Evolutionary conservation across 2,797 vertebrate genomes (phyloP).

Genomic region (Pipistrellus pipistrellus): DNA sequence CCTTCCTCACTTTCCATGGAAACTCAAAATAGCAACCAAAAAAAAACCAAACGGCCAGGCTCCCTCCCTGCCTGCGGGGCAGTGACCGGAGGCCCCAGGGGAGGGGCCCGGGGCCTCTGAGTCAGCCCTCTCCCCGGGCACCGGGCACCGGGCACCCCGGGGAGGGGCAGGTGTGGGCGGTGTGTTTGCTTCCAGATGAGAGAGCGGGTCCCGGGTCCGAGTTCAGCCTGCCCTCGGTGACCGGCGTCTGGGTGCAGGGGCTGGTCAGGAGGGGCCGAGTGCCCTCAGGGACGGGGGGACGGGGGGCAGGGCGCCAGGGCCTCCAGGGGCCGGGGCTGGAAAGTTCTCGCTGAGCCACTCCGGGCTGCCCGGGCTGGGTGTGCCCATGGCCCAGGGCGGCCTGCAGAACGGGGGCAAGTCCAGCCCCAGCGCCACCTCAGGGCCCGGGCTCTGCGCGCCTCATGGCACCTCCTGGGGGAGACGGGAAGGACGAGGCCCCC

Average conservation of each 20-base stretch:
- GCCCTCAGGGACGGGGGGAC: neutral
- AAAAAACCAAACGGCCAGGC: neutral
- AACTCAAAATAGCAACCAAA: conserved; percentile 83
- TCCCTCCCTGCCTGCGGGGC: conserved; percentile 12
- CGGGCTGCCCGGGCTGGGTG: fast-evolving
- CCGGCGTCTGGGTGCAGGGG: neutral
- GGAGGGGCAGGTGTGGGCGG: neutral
- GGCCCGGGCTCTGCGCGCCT: fast-evolving
- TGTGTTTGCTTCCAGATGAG: conserved; percentile 5
- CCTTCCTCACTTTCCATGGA: conserved; percentile 82
- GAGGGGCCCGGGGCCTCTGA: neutral
- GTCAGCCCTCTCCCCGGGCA: neutral
- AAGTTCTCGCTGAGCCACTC: neutral
- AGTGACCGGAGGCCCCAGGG: neutral
- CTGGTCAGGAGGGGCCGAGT: neutral
- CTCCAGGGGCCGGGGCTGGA: neutral
- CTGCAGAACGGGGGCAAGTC: neutral
- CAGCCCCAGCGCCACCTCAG: neutral
- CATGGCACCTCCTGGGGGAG: neutral
- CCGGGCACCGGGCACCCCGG: neutral
- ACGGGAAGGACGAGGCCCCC: neutral
- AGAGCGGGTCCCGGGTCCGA: neutral
- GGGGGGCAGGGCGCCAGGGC: neutral
- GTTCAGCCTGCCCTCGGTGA: conserved; percentile 42
- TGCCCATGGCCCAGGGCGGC: neutral